phyloP scores from a whole-genome alignment of 1,140 invertebrate species.

The Campoletis sonorensis region DNA sequence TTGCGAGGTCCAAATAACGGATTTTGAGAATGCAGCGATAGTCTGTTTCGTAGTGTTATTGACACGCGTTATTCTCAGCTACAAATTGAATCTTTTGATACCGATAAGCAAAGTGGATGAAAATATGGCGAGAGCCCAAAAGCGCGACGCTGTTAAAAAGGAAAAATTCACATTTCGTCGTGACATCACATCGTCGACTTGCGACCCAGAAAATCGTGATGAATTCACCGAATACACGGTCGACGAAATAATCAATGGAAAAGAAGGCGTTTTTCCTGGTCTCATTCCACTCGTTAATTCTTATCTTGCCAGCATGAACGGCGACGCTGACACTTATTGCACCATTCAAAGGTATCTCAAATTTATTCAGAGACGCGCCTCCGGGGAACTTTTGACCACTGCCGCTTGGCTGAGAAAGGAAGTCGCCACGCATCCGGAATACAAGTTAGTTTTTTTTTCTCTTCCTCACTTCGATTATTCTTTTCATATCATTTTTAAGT shows the following conservation, averaged over 20 bases:
- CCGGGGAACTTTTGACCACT: conserved; percentile 90
- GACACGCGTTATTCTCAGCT: conserved; percentile 97
- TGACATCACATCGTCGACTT: conserved; percentile 81
- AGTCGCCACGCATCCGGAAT: conserved; percentile 91
- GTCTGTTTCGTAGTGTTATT: conserved; percentile 99
- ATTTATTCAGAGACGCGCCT: conserved; percentile 93
- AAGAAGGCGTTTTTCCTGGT: conserved; percentile 94
- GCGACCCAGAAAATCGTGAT: conserved; percentile 66
- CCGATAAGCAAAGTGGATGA: conserved; percentile 99
- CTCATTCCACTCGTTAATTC: conserved; percentile 94
- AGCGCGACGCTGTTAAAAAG: conserved; percentile 88
- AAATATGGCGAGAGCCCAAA: conserved; percentile 97
- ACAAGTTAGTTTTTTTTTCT: conserved; percentile 76
- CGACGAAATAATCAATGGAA: conserved; percentile 98
- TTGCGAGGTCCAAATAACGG: conserved; percentile 98
- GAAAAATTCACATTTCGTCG: conserved; percentile 95
- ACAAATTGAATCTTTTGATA: conserved; percentile 96
- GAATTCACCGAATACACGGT: conserved; percentile 88
- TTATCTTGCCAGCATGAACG: conserved; percentile 94
- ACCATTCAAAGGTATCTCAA: conserved; percentile 98
- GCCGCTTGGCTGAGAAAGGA: conserved; percentile 95
- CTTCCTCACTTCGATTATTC: neutral
- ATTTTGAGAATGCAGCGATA: conserved; percentile 99
- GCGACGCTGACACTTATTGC: conserved; percentile 97
- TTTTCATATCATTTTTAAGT: neutral